Evolutionary conservation across 1,140 invertebrate genomes (phyloP), one percentile per base, ranked within the genome.

Genomic region (Pemphigus obesinymphae): DNA sequence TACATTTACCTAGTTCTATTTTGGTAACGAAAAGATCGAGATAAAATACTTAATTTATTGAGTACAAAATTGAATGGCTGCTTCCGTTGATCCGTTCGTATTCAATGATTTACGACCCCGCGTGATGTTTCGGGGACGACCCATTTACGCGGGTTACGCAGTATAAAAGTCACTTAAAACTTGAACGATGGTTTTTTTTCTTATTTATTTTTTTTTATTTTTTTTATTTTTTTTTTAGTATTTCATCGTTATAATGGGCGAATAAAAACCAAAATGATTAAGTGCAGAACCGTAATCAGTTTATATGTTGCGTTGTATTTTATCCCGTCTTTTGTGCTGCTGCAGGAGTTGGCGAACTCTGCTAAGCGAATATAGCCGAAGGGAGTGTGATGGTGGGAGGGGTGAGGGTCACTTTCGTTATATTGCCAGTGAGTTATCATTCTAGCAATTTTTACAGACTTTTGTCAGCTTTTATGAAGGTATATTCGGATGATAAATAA

Each of bases 211-310:
- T 40, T n/a, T 40, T 5, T 40, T 40, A 40, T 40, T 40, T 5
- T 40, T 40, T 3, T 40, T 40, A 40, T 40, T 68, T 48, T 26
- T 40, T 70, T 78, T 58, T 78, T 58, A 78, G 75, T 78, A 80
- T 61, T 80, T 63, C 37, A 31, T 63, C 55, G 76, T 80, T 61
- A 58, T 26, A 11, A 23, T 13, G 76, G 23, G 53, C n/a, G 23
- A 80, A 80, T 80, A 80, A 78, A 78, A 61, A 80, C 76, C 76
- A 43, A 80, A 80, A 80, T 80, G 76, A 80, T 80, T 80, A 80
- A 80, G 76, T 80, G 76, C 53, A 40, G 50, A 40, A 58, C 76
- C 40, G 76, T 80, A 80, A 80, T 80, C 76, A 80, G 76, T 80
- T 63, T 80, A 80, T 80, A 37, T 63, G 76, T 45, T 61, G 26